A percentile compares a stretch with the other conserved stretches of the same genome.
Conservation (phyloP, 2,113 vertebrate species). For the Cygnus buccinator region DNA sequence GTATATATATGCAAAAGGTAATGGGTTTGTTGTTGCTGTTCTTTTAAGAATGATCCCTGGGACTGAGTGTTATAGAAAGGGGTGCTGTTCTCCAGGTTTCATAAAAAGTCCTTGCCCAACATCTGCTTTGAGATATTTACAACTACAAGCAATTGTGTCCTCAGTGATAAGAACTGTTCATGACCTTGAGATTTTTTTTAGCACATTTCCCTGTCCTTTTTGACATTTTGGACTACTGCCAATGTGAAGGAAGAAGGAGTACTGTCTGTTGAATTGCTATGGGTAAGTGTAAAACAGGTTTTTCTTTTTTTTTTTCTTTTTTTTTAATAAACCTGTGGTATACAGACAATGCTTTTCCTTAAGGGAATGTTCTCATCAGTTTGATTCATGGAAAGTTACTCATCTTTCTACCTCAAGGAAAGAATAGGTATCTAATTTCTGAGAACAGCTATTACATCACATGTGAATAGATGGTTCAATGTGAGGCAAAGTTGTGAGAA, state of each 20-base stretch:
- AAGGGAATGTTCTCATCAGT: slow-evolving; percentile 4
- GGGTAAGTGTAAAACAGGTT: not conserved
- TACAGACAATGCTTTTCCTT: not conserved
- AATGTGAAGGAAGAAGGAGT: not conserved
- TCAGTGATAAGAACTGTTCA: not conserved
- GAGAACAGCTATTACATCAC: slow-evolving; percentile 18
- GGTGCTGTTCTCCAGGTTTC: not conserved
- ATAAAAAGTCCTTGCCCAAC: not conserved
- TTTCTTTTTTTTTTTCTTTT: not conserved
- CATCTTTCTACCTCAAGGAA: slow-evolving; percentile 19
- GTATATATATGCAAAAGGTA: not conserved
- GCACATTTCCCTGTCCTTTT: not conserved
- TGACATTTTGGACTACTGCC: not conserved
- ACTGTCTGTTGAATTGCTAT: not conserved
- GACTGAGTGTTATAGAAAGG: accelerated
- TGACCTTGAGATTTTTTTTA: not conserved
- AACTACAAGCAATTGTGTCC: not conserved
- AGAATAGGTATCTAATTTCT: not conserved
- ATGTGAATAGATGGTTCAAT: not conserved
- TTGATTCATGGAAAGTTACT: slow-evolving; percentile 50
- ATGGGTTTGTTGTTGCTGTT: accelerated
- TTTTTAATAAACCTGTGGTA: not conserved
- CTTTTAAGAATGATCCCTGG: not conserved
- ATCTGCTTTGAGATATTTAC: not conserved
- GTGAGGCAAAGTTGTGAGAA: not conserved